Percentiles rank a stretch among this genome's conserved stretches.
Evolutionary conservation across 2,797 vertebrate genomes (phyloP).

Genomic region (Cirrhinus mrigala): DNA sequence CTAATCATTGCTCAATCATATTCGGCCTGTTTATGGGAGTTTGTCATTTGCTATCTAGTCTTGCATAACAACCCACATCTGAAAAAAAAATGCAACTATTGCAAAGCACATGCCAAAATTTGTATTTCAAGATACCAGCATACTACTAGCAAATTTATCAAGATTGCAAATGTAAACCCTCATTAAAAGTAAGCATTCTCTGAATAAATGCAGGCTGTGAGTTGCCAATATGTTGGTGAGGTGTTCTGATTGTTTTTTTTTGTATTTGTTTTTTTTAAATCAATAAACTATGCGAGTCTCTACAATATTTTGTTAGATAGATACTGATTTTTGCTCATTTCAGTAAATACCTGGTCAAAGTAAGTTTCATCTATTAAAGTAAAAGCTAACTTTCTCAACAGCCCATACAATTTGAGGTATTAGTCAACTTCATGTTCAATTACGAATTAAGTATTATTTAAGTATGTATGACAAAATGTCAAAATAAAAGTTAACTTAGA

Average conservation of each 20-base stretch:
- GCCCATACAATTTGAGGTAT: not conserved
- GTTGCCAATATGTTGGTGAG: not conserved
- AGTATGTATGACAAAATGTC: not conserved
- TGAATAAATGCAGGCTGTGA: not conserved
- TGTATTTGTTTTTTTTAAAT: too few species aligned
- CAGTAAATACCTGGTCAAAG: not conserved
- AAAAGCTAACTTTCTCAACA: not conserved
- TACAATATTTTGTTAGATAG: not conserved
- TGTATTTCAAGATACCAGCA: not conserved
- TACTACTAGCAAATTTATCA: not conserved
- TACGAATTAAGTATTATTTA: too few species aligned
- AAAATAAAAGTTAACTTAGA: not conserved
- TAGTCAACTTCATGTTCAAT: not conserved
- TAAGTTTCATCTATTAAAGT: not conserved
- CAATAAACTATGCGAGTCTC: not conserved
- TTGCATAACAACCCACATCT: not conserved
- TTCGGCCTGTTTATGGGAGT: not conserved
- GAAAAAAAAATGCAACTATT: not conserved
- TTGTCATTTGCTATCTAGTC: constrained; percentile 16
- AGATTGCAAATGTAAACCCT: not conserved
- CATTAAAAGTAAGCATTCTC: not conserved
- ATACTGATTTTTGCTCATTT: not conserved
- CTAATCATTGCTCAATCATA: constrained; percentile 13
- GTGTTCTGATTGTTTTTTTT: not conserved
- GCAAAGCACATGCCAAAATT: not conserved